Conservation (phyloP, 2,113 vertebrate species). For the Sula dactylatra region DNA sequence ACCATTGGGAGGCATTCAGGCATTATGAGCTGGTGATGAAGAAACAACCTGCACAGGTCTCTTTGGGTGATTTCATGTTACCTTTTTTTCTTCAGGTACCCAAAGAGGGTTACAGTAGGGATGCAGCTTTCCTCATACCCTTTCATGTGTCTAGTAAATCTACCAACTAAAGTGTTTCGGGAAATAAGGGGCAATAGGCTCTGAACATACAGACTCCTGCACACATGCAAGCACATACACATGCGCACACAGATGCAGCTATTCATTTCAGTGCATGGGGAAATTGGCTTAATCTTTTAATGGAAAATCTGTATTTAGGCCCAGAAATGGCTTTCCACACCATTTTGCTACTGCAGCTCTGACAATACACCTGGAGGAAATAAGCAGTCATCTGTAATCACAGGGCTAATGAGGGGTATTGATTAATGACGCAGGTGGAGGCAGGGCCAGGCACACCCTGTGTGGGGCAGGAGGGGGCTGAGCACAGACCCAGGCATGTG, state of each 20-base stretch:
- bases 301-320: background rate
- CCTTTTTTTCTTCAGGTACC: background rate
- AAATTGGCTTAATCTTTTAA: background rate
- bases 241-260: background rate
- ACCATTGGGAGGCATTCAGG: background rate
- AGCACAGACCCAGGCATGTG: background rate
- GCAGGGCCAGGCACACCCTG: background rate
- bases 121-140: background rate
- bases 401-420: background rate
- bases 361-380: background rate
- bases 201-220: background rate
- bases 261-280: background rate
- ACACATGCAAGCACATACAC: background rate
- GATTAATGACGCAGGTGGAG: background rate
- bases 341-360: background rate
- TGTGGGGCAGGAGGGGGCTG: background rate
- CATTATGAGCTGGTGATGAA: background rate
- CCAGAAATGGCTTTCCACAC: background rate
- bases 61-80: background rate
- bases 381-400: background rate
- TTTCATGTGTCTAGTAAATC: background rate
- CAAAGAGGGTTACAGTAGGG: background rate
- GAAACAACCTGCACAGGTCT: background rate
- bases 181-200: background rate
- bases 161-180: background rate